These are phyloP conservation scores for Regulus satrapa DNA, from an alignment of 2,113 vertebrate species.

Conservation along the genomic window DNA sequence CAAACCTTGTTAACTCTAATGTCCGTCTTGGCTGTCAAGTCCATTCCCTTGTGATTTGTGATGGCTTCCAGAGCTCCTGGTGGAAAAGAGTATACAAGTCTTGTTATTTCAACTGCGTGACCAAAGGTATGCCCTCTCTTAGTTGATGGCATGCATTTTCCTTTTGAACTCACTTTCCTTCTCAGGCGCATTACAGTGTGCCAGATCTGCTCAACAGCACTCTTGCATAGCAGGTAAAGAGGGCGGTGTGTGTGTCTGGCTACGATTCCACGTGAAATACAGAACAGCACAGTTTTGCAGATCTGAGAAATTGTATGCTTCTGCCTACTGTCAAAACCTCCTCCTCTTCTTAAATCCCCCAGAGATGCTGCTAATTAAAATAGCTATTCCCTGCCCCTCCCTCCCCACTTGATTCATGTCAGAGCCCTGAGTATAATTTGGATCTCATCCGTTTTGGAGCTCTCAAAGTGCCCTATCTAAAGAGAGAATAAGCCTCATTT, in stretches of 20 bases:
- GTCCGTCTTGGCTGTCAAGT: background rate
- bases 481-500: background rate
- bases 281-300: background rate
- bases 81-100: background rate
- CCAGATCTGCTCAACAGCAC: background rate
- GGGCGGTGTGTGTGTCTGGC: background rate
- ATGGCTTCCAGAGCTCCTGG: constrained; percentile 24
- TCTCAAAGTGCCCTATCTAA: background rate
- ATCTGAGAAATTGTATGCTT: background rate
- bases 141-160: background rate
- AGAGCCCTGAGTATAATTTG: background rate
- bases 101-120: background rate
- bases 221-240: background rate
- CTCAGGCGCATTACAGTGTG: background rate
- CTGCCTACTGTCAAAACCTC: background rate
- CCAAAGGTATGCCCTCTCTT: background rate
- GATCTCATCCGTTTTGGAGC: background rate
- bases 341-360: background rate
- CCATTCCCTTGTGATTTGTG: background rate
- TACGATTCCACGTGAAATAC: background rate
- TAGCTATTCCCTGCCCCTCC: background rate
- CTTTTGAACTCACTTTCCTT: background rate
- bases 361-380: background rate
- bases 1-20: constrained; percentile 1
- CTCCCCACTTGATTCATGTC: background rate